Base-by-base conservation (phyloP, 1,140 invertebrate genomes). In the Drosophila sp. region DNA sequence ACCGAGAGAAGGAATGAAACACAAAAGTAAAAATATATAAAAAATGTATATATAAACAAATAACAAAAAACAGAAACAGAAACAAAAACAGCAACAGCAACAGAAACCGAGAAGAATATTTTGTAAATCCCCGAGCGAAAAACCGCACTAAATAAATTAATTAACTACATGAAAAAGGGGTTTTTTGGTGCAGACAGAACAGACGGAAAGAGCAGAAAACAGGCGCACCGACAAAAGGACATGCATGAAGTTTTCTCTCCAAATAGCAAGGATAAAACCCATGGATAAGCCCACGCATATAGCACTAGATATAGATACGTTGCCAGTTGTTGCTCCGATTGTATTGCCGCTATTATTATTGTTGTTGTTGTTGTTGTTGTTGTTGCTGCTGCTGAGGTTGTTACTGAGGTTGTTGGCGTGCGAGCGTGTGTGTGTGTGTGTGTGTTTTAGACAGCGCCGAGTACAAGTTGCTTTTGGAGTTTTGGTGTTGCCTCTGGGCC, bases 71-170 rank as follows among this genome's bases (percentile, higher is more conserved):
- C 36, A 57, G 62, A 38, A 73, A 61, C 32, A 41, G 32, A 56
- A 27, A 36, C 7, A 57, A 69, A 59, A 43, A 72, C 14, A 66
- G 59, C 9, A 48, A 29, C 6, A 27, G 25, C 14, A 14, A 50
- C n/a, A 13, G 25, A 50, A 27, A 82, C 29, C n/a, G 51, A 65
- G 57, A 25, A 66, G 74, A 82, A 82, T 82, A 82, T 82, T 82
- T 76, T 82, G 74, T 78, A 82, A 82, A 78, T 82, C 80, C 80
- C 80, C 57, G 51, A 78, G 80, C 79, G 79, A 78, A 82, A 79
- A 82, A 82, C 80, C 80, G 66, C 80, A 82, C 80, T 82, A 82
- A 82, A 82, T 82, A 82, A 82, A 82, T 82, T 82, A 82, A 82
- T 82, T 82, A 82, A 82, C 79, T 82, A 82, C 80, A 82, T 64